A percentile compares a stretch with the other conserved stretches of the same genome.
These are phyloP conservation scores for Campoplex nolae DNA, from an alignment of 2,888 invertebrate genomes.

Conservation along the genomic window DNA sequence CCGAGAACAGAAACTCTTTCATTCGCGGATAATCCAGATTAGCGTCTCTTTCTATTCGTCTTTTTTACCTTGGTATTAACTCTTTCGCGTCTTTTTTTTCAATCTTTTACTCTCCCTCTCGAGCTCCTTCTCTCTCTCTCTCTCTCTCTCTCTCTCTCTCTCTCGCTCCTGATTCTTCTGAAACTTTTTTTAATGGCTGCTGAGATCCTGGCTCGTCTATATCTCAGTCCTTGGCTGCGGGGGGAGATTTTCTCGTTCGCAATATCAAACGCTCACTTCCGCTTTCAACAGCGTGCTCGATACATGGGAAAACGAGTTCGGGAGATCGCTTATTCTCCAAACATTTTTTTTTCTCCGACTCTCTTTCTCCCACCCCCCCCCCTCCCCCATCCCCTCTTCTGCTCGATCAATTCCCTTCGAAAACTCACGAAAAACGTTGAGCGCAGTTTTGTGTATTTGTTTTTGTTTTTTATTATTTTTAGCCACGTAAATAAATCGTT, in stretches of 20 bases:
- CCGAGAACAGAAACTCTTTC: conserved; percentile 45
- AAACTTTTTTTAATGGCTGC: conserved; percentile 34
- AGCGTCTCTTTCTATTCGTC: conserved; percentile 55
- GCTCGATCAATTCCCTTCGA: neutral
- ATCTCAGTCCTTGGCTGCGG: neutral
- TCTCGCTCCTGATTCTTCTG: neutral
- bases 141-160: neutral
- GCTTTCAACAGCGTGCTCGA: conserved; percentile 3
- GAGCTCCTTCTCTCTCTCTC: neutral
- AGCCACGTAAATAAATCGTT: neutral
- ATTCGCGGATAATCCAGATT: conserved; percentile 67
- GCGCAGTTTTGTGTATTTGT: neutral
- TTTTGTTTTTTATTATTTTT: neutral
- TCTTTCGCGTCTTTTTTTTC: neutral
- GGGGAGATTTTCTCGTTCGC: neutral
- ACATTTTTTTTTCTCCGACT: neutral
- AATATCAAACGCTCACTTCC: conserved; percentile 39
- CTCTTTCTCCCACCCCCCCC: conserved; percentile 27
- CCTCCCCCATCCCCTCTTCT: neutral
- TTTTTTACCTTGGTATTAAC: conserved; percentile 26
- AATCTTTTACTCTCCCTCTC: neutral
- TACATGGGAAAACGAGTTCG: neutral
- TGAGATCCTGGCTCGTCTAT: neutral
- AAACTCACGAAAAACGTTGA: neutral
- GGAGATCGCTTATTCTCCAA: neutral